Conservation (phyloP, 2,797 vertebrate genomes). For the Luscinia luscinia region DNA sequence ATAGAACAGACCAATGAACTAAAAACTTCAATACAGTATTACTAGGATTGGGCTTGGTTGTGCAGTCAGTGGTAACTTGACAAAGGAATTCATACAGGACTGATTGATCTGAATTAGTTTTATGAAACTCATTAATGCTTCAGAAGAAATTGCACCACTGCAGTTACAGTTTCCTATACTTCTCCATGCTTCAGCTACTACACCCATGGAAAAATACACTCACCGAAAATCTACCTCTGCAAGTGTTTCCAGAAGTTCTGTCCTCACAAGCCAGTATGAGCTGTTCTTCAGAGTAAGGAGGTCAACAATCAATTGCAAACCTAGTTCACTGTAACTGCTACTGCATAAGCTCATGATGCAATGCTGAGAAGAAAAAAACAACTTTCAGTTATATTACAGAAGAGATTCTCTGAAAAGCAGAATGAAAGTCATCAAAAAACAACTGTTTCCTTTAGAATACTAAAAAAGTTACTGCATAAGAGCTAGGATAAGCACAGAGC, state of each 20-base stretch:
- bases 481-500: not conserved
- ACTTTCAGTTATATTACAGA: not conserved
- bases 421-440: not conserved
- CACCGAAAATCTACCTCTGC: conserved; percentile 96
- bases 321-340: conserved; percentile 90
- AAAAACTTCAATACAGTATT: not conserved
- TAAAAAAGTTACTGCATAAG: not conserved
- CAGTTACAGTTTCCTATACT: not conserved
- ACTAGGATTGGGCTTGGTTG: not conserved
- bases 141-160: not conserved
- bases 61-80: not conserved
- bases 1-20: not conserved
- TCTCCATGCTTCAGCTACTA: not conserved
- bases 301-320: conserved; percentile 90
- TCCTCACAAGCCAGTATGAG: conserved; percentile 96
- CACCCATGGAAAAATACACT: not conserved
- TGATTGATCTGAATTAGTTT: not conserved
- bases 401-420: not conserved
- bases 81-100: not conserved
- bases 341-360: conserved; percentile 90
- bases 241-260: conserved; percentile 93
- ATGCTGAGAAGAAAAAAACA: conserved; percentile 73
- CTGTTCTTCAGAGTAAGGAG: conserved; percentile 88
- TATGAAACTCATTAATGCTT: not conserved
- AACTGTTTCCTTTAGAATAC: not conserved